Conservation (phyloP, 2,113 vertebrate genomes). For the Toxostoma redivivum region DNA sequence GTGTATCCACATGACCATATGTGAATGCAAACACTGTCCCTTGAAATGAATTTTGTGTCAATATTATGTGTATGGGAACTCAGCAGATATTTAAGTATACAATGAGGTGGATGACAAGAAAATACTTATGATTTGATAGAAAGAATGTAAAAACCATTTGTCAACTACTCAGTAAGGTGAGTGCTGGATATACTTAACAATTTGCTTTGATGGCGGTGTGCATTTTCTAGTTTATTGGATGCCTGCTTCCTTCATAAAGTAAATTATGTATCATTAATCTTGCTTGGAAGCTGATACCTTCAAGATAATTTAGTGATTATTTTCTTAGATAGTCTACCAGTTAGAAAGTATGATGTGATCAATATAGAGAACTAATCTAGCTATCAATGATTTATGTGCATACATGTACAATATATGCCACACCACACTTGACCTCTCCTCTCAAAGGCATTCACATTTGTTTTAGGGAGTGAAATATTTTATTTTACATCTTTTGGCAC, state of each 20-base stretch:
- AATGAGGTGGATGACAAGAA: not conserved
- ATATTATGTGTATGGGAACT: not conserved
- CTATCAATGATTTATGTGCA: slow-evolving; percentile 16
- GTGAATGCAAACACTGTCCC: not conserved
- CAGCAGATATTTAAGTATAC: slow-evolving; percentile 2
- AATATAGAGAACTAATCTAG: slow-evolving; percentile 45
- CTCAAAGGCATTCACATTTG: slow-evolving; percentile 30
- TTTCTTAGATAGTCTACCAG: slow-evolving; percentile 67
- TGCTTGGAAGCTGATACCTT: slow-evolving; percentile 55
- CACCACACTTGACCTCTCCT: not conserved
- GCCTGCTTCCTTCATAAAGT: slow-evolving; percentile 73
- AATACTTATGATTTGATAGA: slow-evolving; percentile 27
- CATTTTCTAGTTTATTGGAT: slow-evolving; percentile 78
- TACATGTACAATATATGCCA: not conserved
- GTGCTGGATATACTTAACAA: slow-evolving; percentile 64
- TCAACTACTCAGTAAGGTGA: slow-evolving; percentile 60
- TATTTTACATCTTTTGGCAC: slow-evolving; percentile 6
- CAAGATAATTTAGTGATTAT: slow-evolving; percentile 73
- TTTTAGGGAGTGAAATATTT: slow-evolving; percentile 16
- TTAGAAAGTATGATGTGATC: slow-evolving; percentile 56
- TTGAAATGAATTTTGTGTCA: not conserved
- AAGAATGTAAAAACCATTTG: slow-evolving; percentile 62
- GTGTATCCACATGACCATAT: not conserved
- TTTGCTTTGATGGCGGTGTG: slow-evolving; percentile 60
- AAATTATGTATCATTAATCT: slow-evolving; percentile 78